Percentiles rank a stretch among this genome's conserved stretches.
These are phyloP conservation scores for Aporrectodea caliginosa DNA, from an alignment of 1,140 invertebrate species.

Conservation along the genomic window DNA sequence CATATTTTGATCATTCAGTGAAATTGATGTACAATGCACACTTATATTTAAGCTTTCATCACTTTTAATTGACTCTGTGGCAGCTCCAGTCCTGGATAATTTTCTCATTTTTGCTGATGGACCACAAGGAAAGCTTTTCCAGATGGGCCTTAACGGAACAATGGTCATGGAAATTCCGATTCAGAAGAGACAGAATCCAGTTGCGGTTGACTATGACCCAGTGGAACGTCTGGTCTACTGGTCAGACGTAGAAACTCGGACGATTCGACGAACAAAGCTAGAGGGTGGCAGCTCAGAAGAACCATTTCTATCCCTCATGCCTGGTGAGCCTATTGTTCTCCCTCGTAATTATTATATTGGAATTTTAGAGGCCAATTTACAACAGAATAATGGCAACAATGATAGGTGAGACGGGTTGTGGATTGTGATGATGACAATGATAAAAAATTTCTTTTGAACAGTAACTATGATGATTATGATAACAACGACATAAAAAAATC, in stretches of 20 bases:
- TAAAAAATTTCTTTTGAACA: too few relatives aligned
- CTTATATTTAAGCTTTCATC: too few relatives aligned
- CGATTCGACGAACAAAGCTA: not conserved
- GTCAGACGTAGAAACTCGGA: conserved; percentile 1
- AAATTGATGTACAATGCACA: too few relatives aligned
- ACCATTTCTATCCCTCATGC: conserved; percentile 1
- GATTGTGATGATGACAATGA: too few relatives aligned
- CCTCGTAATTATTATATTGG: not conserved
- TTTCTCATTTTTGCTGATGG: conserved; percentile 8
- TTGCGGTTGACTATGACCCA: conserved; percentile 7
- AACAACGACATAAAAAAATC: too few relatives aligned
- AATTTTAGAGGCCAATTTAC: too few relatives aligned
- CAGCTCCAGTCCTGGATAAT: not conserved
- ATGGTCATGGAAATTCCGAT: not conserved
- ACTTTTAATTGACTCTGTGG: too few relatives aligned
- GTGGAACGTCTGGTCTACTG: not conserved
- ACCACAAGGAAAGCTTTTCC: not conserved
- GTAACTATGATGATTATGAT: too few relatives aligned
- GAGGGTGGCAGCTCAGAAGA: not conserved
- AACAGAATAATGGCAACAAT: too few relatives aligned
- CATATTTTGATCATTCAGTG: too few relatives aligned
- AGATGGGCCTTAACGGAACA: conserved; percentile 15
- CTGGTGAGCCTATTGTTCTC: not conserved
- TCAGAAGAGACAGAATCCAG: not conserved
- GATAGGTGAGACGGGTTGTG: too few relatives aligned